These are phyloP conservation scores for Lepidostoma basale DNA, from an alignment of 1,140 invertebrate genomes.

Conservation along the genomic window DNA sequence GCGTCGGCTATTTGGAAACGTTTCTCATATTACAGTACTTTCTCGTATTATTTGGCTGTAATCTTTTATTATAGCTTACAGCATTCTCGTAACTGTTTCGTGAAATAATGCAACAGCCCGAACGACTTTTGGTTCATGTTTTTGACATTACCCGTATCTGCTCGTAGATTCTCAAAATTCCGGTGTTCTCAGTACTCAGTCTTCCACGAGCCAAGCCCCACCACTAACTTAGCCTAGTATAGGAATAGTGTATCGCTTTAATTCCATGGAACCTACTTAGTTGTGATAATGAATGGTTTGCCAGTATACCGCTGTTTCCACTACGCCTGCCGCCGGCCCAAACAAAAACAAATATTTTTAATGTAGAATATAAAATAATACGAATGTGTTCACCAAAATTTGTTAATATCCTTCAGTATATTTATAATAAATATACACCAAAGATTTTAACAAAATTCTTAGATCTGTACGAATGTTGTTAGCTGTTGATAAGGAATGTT, in stretches of 20 bases:
- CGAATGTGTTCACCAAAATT: constrained; percentile 46
- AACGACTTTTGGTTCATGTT: neutral
- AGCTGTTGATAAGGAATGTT: constrained; percentile 42
- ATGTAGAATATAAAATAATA: constrained; percentile 23
- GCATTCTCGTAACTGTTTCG: too few relatives aligned
- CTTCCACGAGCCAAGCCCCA: neutral
- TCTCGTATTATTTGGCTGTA: too few relatives aligned
- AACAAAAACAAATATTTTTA: constrained; percentile 33
- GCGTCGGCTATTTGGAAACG: too few relatives aligned
- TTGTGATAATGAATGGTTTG: constrained; percentile 32
- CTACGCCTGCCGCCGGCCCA: neutral
- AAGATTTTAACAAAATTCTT: constrained; percentile 47
- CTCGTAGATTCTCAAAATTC: neutral
- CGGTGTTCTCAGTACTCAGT: neutral
- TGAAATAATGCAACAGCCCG: too few relatives aligned
- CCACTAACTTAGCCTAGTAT: neutral
- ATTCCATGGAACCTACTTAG: neutral
- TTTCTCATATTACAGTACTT: too few relatives aligned
- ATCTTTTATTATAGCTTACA: too few relatives aligned
- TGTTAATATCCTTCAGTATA: constrained; percentile 47
- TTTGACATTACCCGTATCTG: neutral
- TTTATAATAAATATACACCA: constrained; percentile 48
- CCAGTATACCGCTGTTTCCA: constrained; percentile 39
- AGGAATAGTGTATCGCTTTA: neutral
- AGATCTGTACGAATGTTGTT: constrained; percentile 47